These are phyloP conservation scores for Ctenopoma kingsleyae DNA, from an alignment of 2,797 vertebrate species.

Conservation along the genomic window DNA sequence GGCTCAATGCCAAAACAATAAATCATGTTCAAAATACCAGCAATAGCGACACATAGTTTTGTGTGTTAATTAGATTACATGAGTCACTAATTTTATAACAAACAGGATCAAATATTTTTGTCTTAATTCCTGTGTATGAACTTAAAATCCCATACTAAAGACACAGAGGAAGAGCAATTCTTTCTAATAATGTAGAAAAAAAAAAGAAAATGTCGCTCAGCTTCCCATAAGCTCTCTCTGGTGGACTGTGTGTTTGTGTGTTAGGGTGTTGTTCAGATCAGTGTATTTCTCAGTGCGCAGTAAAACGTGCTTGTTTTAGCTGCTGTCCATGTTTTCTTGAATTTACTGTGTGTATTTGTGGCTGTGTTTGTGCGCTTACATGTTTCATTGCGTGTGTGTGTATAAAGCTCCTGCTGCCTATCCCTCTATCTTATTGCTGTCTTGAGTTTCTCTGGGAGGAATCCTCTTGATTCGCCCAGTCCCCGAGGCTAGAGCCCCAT, in stretches of 20 bases:
- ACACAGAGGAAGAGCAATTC: background rate
- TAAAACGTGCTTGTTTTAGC: conserved; percentile 51
- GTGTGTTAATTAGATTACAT: background rate
- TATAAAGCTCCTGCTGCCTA: conserved; percentile 80
- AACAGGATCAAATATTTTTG: background rate
- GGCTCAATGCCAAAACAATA: conserved; percentile 4
- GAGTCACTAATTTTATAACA: background rate
- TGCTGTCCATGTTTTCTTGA: conserved; percentile 27
- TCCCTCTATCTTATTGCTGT: conserved; percentile 86
- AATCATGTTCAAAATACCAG: background rate
- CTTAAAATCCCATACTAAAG: background rate
- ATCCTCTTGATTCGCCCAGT: conserved; percentile 85
- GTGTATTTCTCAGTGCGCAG: conserved; percentile 23
- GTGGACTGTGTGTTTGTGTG: conserved; percentile 11
- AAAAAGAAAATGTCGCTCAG: background rate
- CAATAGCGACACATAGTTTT: background rate
- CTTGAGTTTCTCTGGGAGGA: conserved; percentile 83
- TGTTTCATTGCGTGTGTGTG: conserved; percentile 35
- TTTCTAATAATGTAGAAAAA: background rate
- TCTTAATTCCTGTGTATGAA: background rate
- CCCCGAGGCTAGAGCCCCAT: conserved; percentile 84
- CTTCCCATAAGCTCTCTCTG: background rate
- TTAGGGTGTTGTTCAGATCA: conserved; percentile 11
- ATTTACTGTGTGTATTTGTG: conserved; percentile 43
- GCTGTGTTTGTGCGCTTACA: conserved; percentile 40